Base-by-base conservation (phyloP, 2,888 invertebrate species). In the Cheilosia soror region DNA sequence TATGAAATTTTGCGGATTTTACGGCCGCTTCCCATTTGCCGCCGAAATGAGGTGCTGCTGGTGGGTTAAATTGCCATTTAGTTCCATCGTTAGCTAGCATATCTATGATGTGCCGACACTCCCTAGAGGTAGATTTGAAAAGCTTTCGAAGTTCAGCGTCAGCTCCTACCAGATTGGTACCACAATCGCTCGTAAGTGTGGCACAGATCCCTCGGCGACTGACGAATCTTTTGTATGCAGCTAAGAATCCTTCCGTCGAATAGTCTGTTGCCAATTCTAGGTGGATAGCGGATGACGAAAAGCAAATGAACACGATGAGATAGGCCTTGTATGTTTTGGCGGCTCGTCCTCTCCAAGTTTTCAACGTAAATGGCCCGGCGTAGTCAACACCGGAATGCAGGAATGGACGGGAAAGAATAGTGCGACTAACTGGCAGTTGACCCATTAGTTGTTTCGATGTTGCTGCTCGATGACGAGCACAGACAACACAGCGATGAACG, bases 21-120 rank as follows among this genome's bases (percentile, higher is more conserved):
- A 20, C 20, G 20, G 20, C 20, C 20, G 20, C 20, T 20, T 20
- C 20, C 20, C 20, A 20, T 20, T 20, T 20, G 20, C 20, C 66
- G 13, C 78, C 62, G 31, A 77, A 82, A 71, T 90, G 89, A 0
- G 89, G 89, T 15, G 89, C 80, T n/a, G 72, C 60, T 2, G 89
- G 89, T 5, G 90, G 89, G 42, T 87, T 90, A 51, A 90, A 91
- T 20, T 88, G 80, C 90, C 90, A 91, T 3, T 79, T 71, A 0
- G 68, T 87, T 20, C 80, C 71, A 25, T 87, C 83, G 42, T 75
- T 78, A 3, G 79, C 53, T 31, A 83, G 42, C n/a, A 20, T 20
- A 42, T 77, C 47, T 9, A 44, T 58, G 42, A 79, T 47, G 7
- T 69, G 47, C 57, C 29, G 15, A 25, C 15, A 62, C 13, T 79